Conservation (phyloP, 2,797 vertebrate genomes). For the Helarctos malayanus region DNA sequence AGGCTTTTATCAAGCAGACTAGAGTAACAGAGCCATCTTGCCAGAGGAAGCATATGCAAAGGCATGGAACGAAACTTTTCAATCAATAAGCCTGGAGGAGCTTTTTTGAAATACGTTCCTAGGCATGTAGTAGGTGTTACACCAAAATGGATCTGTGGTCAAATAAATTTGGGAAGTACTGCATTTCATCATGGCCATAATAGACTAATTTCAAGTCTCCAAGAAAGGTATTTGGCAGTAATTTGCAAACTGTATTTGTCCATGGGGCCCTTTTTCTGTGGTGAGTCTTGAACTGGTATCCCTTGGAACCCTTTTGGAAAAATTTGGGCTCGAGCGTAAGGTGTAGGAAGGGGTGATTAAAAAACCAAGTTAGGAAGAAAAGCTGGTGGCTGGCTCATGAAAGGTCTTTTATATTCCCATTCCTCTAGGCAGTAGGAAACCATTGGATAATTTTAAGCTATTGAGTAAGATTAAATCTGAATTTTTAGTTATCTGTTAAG, state of each 20-base stretch:
- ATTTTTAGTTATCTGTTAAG: conserved; percentile 34
- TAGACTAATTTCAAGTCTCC: background rate
- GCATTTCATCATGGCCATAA: background rate
- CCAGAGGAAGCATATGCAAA: background rate
- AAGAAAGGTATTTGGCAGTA: background rate
- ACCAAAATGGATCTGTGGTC: background rate
- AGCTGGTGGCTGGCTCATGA: background rate
- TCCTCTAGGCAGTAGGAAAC: background rate
- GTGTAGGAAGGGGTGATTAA: background rate
- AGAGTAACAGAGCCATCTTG: background rate
- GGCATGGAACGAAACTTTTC: background rate
- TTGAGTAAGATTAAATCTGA: conserved; percentile 12
- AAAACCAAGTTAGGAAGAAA: background rate
- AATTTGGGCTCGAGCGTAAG: background rate
- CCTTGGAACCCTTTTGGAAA: conserved; percentile 1
- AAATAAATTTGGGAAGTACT: background rate
- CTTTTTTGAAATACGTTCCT: background rate
- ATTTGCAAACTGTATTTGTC: background rate
- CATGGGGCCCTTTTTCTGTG: background rate
- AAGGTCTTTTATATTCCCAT: background rate
- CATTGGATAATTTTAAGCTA: background rate
- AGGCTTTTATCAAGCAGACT: background rate
- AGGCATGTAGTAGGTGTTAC: background rate
- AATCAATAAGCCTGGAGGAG: background rate
- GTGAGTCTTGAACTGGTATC: background rate